Evolutionary conservation across 64 coral and sea anemone species (phyloP).

Genomic region (Acropora tenuis): DNA sequence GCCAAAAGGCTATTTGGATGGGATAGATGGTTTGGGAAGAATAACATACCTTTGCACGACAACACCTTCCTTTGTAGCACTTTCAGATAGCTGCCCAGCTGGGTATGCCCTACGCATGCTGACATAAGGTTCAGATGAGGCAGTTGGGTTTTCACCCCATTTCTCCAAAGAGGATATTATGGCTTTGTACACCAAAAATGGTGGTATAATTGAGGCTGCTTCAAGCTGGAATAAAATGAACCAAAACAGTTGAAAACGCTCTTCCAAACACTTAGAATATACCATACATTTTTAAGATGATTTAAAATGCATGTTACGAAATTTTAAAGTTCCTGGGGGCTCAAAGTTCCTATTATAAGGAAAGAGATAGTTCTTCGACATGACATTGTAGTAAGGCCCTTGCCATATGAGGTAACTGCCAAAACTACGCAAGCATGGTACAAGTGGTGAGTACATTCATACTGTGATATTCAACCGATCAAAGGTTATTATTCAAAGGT

Average conservation of each 20-base stretch:
- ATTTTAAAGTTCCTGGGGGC: too few relatives aligned
- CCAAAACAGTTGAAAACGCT: not conserved
- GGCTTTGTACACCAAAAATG: slow-evolving; percentile 56
- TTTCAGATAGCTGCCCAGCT: slow-evolving; percentile 12
- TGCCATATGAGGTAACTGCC: too few relatives aligned
- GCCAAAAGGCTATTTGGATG: too few relatives aligned
- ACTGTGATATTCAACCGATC: too few relatives aligned
- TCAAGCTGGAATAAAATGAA: slow-evolving; percentile 17
- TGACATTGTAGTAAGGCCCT: too few relatives aligned
- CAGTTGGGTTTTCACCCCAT: slow-evolving; percentile 71
- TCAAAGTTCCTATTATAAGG: too few relatives aligned
- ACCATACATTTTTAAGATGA: too few relatives aligned
- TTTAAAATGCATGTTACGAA: too few relatives aligned
- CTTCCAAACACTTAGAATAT: not conserved
- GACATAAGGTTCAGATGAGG: slow-evolving; percentile 70
- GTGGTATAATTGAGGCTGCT: slow-evolving; percentile 31
- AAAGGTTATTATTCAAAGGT: too few relatives aligned
- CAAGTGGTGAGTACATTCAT: too few relatives aligned
- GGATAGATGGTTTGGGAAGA: not conserved
- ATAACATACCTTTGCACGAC: not conserved
- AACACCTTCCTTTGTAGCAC: not conserved
- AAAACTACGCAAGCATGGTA: too few relatives aligned
- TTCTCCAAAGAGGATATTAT: slow-evolving; percentile 80
- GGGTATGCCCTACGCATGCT: slow-evolving; percentile 69
- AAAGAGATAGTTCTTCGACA: too few relatives aligned